Base-by-base conservation (phyloP, 2,113 vertebrate species). In the Elephas maximus region DNA sequence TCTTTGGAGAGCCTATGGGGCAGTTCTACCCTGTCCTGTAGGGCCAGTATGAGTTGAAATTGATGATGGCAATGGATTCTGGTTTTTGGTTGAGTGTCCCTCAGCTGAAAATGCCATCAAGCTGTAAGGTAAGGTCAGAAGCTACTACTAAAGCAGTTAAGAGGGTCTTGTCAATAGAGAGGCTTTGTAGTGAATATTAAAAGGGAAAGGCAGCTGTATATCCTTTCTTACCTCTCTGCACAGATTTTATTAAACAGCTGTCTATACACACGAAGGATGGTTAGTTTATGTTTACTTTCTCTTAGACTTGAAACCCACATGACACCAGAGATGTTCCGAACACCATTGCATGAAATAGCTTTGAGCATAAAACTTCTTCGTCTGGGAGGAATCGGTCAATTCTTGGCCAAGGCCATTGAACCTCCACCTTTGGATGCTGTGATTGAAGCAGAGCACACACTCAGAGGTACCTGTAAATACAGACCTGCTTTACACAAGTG, bases 351-450 rank as follows among this genome's bases (percentile, higher is more conserved):
- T 14, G 99, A 99, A 96, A 99, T 99, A 8, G 99, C 99, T 24
- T 98, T 99, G 94, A 99, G 99, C 98, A 99, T 99, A 98, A 99
- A 99, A 83, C 98, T 99, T 85, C 98, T 99, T 92, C 97, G 99
- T 0, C 98, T 99, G 17, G 99, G 99, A 7, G 99, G 98, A 82
- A 99, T 99, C 6, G 99, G 99, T 2, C 99, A 99, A 1, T 99
- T 99, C 90, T 96, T 99, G 97, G 99, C 99, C 57, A 99, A 99
- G 96, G 99, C 99, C n/a, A 99, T 99, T n/a, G 99, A 99, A 80
- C 99, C 99, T 0, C 99, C 99, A 0, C 99, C 99, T 0, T 96
- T 99, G 98, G 99, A 99, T 89, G 99, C 99, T 0, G 99, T 99
- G 65, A 99, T 99, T 10, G 99, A 99, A 97, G 99, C 99, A 0